Evolutionary conservation across 2,888 invertebrate genomes (phyloP).

Genomic region (Sinelater perroti): DNA sequence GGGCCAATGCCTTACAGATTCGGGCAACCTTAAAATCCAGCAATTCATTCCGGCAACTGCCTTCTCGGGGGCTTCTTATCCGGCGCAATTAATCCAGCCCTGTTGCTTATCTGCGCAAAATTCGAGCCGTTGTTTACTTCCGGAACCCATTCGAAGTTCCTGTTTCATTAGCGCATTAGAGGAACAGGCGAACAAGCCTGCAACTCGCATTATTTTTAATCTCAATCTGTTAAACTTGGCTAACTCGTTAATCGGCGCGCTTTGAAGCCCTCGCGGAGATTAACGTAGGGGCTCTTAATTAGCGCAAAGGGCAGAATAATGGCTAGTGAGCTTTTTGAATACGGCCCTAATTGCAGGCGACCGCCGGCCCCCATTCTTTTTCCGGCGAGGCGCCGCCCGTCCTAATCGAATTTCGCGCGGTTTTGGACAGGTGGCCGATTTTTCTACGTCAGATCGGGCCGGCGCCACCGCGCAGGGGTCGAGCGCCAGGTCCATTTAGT

Average conservation of each 20-base stretch:
- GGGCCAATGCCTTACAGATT: too few relatives aligned
- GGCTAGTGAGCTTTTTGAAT: slow-evolving; percentile 19
- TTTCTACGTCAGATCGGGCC: background rate
- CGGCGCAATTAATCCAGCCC: slow-evolving; percentile 26
- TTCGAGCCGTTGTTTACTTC: slow-evolving; percentile 27
- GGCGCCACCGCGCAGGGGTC: background rate
- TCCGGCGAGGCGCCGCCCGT: background rate
- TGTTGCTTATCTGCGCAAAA: slow-evolving; percentile 28
- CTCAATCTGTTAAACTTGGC: slow-evolving; percentile 29
- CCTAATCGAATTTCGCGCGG: slow-evolving; percentile 14
- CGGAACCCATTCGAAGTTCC: slow-evolving; percentile 31
- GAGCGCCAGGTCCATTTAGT: slow-evolving; percentile 7
- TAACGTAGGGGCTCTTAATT: slow-evolving; percentile 23
- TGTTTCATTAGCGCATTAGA: slow-evolving; percentile 32
- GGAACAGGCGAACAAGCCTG: slow-evolving; percentile 24
- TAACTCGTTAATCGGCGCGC: slow-evolving; percentile 28
- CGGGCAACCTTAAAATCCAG: too few relatives aligned
- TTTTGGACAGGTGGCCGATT: slow-evolving; percentile 6
- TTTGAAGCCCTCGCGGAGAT: slow-evolving; percentile 30
- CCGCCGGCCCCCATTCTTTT: background rate
- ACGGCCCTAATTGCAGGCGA: slow-evolving; percentile 16
- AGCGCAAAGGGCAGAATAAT: slow-evolving; percentile 23
- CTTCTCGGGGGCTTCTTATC: too few relatives aligned
- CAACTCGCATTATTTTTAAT: slow-evolving; percentile 32
- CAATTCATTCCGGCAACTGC: too few relatives aligned